phyloP scores from a whole-genome alignment of 2,888 invertebrate species.

The Meteorus cinctellus region DNA sequence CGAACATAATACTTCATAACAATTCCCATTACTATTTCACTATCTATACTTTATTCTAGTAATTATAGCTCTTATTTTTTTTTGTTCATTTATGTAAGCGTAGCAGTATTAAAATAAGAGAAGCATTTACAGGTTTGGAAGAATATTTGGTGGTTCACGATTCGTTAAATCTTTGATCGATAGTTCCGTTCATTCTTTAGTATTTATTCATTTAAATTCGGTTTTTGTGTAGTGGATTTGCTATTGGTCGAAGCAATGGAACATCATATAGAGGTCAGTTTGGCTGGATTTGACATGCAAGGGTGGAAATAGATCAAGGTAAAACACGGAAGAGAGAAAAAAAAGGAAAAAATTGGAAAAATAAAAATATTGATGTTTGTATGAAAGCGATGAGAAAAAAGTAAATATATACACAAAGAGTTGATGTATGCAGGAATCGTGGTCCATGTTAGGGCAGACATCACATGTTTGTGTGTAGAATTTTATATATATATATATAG shows the following conservation, averaged over 20 bases:
- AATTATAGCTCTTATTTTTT: not conserved
- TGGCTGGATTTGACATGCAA: conserved; percentile 28
- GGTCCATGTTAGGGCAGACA: conserved; percentile 13
- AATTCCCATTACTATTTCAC: not conserved
- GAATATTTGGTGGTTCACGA: conserved; percentile 8
- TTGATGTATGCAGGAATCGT: not conserved
- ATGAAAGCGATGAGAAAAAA: conserved; percentile 32
- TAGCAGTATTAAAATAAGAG: not conserved
- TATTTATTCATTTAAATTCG: conserved; percentile 27
- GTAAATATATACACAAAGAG: conserved; percentile 5
- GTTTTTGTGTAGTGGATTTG: conserved; percentile 29
- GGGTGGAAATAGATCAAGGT: not conserved
- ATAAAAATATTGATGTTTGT: conserved; percentile 32
- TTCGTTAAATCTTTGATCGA: conserved; percentile 34
- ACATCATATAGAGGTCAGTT: conserved; percentile 40
- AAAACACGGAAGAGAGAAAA: not conserved
- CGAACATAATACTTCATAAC: too few relatives aligned
- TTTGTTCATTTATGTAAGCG: not conserved
- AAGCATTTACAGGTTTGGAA: not conserved
- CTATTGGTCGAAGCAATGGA: conserved; percentile 47
- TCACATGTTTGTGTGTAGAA: conserved; percentile 5
- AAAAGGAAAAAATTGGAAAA: conserved; percentile 28
- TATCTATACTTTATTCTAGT: not conserved
- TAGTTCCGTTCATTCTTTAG: conserved; percentile 23
- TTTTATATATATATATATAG: conserved; percentile 9